These are phyloP conservation scores for Pseudomyrmex flavicornis DNA, from an alignment of 1,140 invertebrate genomes.

Conservation along the genomic window DNA sequence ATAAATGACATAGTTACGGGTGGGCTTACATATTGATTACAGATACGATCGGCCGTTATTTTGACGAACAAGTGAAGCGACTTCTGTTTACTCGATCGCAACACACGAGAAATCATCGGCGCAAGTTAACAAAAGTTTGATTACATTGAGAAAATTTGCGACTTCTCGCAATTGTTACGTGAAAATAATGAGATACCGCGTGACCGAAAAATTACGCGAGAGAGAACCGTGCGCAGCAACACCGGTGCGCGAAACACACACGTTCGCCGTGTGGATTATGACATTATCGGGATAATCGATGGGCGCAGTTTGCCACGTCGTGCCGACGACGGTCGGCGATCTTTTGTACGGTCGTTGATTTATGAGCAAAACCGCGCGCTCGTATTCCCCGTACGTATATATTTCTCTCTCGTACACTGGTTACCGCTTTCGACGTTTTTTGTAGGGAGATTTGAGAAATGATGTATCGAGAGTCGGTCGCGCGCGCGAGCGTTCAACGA, in stretches of 20 bases:
- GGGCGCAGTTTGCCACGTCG: constrained; percentile 64
- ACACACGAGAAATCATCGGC: not conserved
- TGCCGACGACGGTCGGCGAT: constrained; percentile 31
- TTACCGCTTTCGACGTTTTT: constrained; percentile 46
- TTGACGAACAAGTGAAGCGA: not conserved
- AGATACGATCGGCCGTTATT: not conserved
- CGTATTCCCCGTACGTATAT: not conserved
- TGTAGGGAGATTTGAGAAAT: constrained; percentile 54
- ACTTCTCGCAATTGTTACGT: not conserved
- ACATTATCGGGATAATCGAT: constrained; percentile 70
- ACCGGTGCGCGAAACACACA: not conserved
- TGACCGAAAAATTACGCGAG: constrained; percentile 4
- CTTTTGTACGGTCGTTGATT: constrained; percentile 64
- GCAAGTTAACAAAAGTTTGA: not conserved
- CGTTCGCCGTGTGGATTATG: constrained; percentile 55
- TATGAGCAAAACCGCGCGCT: constrained; percentile 52
- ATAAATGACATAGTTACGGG: not conserved
- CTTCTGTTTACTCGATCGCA: not conserved
- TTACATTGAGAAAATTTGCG: not conserved
- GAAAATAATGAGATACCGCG: not conserved
- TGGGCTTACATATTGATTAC: not conserved
- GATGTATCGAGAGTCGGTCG: constrained; percentile 12
- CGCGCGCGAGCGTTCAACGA: constrained; percentile 27
- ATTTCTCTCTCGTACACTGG: constrained; percentile 3
- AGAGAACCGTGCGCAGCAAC: not conserved